Evolutionary conservation across 2,113 vertebrate genomes (phyloP), one percentile per base, ranked within the genome.

Genomic region (Herpetotheres cachinnans): DNA sequence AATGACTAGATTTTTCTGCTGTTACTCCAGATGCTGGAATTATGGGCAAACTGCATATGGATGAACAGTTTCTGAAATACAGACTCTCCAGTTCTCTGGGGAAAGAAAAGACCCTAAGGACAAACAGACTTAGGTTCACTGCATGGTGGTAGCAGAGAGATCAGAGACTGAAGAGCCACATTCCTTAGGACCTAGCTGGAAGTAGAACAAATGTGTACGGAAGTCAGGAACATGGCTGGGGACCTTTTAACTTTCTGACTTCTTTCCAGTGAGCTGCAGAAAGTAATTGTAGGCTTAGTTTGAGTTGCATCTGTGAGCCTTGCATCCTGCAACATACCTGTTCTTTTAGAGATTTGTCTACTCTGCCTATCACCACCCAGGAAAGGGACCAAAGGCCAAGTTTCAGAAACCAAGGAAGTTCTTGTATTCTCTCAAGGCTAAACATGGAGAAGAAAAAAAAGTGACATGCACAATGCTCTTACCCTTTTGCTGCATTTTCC

Each of bases 71-170:
- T 70, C 76, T 85, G 42, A 55, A 63, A 29, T 25, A 29, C 30
- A 69, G 65, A 13, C 26, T 55, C 11, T 36, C 4, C 11, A 16
- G 17, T 77, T 59, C 13, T 20, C 26, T 63, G 36, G n/a, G 20
- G 13, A 44, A 52, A 44, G 32, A 58, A 26, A 54, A 49, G n/a
- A 38, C n/a, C 30, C 38, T 14, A 47, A 72, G 22, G 46, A 24
- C 5, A 49, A 44, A 32, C 2, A 4, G 26, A 16, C 24, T 26
- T 42, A 34, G 26, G 40, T 66, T 82, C 26, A 30, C 26, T 38
- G 24, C 2, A 0, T 1, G 2, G 34, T 59, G n/a, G 40, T 44
- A 42, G 42, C 42, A 56, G 22, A 3, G 30, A 12, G 9, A 29
- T 55, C 26, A 50, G 66, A 73, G n/a, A 10, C 52, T 49, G 47